These are phyloP conservation scores for Catharus fuscescens DNA, from an alignment of 2,113 vertebrate species.

Conservation along the genomic window DNA sequence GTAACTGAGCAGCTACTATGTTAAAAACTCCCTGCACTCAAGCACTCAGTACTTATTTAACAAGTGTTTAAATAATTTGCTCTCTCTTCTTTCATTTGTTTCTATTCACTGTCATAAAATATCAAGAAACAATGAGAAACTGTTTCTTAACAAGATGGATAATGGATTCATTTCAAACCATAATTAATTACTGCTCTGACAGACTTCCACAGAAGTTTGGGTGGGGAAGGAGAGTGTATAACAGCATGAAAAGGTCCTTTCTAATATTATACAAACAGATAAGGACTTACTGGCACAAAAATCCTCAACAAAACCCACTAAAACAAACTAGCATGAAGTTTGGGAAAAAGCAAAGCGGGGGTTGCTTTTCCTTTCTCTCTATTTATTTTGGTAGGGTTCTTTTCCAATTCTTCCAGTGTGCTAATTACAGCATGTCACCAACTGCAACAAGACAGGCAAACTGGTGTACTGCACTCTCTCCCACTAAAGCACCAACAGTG, in stretches of 20 bases:
- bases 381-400: not conserved
- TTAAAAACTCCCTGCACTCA: not conserved
- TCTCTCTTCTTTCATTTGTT: not conserved
- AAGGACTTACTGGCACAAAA: not conserved
- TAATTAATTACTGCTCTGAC: not conserved
- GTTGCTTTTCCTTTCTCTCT: not conserved
- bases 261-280: not conserved
- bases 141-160: not conserved
- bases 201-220: not conserved
- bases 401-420: not conserved
- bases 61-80: not conserved
- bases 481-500: not conserved
- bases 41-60: not conserved
- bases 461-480: not conserved
- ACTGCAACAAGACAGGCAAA: not conserved
- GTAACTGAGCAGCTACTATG: not conserved
- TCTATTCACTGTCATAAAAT: not conserved
- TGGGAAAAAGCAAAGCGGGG: not conserved
- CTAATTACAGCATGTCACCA: not conserved
- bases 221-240: not conserved
- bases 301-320: not conserved
- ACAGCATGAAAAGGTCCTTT: not conserved
- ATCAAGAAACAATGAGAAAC: not conserved
- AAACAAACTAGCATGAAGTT: not conserved
- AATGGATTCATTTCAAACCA: not conserved